Base-by-base conservation (phyloP, 2,797 vertebrate species). In the Hydrocynus forskahlii region DNA sequence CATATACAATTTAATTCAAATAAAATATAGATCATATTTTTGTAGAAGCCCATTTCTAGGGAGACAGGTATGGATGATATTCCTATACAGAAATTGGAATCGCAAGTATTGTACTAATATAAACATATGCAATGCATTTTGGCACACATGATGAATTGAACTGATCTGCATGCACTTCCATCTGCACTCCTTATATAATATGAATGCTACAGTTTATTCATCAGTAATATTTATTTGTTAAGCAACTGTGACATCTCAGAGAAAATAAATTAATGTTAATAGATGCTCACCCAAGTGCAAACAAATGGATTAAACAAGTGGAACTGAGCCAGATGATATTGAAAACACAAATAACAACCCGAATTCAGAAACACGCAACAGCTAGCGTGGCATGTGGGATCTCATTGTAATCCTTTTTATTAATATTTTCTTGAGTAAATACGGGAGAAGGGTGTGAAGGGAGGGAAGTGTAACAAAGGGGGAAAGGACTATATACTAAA, bases 261-360 rank as follows among this genome's bases (percentile, higher is more conserved):
- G 57, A 74, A 68, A 75, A 76, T 48, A 69, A 79, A 84, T 76
- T 57, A 35, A 70, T 71, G 78, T 79, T 84, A 86, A 82, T 82
- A 81, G 68, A 73, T 64, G 76, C 73, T 81, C 38, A 60, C 66
- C 75, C 73, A 35, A 70, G 79, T 57, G 71, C 63, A 80, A 79
- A 76, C 73, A 64, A 59, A 72, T 40, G 70, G 79, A 84, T 70
- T 63, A 60, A 80, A 76, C 59, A 78, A 69, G 60, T 57, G 54
- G 38, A 78, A 73, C 64, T 73, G 62, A 71, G 82, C 43, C 60
- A 81, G 82, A 76, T 76, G 43, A 81, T 68, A 75, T 52, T 69
- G 25, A 60, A 81, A 69, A 69, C 23, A 75, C 23, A 74, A 74
- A 74, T 59, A 81, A 67, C 54, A 80, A 50, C 12, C 48, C 8